A percentile compares a stretch with the other conserved stretches of the same genome.
phyloP scores from a whole-genome alignment of 2,888 invertebrate genomes.

The Biston stratarius region DNA sequence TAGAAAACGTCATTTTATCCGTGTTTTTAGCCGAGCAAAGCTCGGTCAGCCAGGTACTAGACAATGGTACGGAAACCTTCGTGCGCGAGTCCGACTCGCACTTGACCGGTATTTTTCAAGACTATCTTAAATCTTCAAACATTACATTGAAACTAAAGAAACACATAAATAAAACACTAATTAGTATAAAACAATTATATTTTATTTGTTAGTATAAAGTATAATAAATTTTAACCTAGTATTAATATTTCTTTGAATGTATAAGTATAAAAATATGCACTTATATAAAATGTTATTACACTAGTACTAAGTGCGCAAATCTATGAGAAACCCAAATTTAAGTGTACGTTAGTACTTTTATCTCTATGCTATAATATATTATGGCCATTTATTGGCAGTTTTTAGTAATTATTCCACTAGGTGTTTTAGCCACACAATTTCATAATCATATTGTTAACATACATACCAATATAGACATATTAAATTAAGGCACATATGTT shows the following conservation, averaged over 20 bases:
- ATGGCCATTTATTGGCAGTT: neutral
- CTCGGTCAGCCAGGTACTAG: too few relatives aligned
- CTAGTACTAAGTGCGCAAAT: neutral
- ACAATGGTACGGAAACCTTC: too few relatives aligned
- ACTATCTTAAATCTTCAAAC: too few relatives aligned
- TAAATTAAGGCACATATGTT: slow-evolving; percentile 7
- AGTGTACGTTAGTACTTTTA: slow-evolving; percentile 8
- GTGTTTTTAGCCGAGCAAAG: too few relatives aligned
- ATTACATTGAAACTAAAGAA: neutral
- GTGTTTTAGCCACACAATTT: neutral
- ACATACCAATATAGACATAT: neutral
- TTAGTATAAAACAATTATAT: slow-evolving; percentile 18
- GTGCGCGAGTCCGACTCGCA: too few relatives aligned
- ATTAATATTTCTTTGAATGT: slow-evolving; percentile 3
- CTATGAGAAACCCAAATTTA: neutral
- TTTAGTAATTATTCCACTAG: neutral
- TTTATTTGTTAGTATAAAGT: slow-evolving; percentile 11
- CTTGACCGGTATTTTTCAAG: too few relatives aligned
- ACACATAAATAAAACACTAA: slow-evolving; percentile 2
- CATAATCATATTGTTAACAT: slow-evolving; percentile 2
- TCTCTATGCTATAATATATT: neutral
- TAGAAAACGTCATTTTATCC: too few relatives aligned
- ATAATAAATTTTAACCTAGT: slow-evolving; percentile 3
- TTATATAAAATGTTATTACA: neutral
- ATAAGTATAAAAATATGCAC: slow-evolving; percentile 11